Evolutionary conservation across 2,797 vertebrate genomes (phyloP), one percentile per base, ranked within the genome.

Genomic region (Meda fulgida): DNA sequence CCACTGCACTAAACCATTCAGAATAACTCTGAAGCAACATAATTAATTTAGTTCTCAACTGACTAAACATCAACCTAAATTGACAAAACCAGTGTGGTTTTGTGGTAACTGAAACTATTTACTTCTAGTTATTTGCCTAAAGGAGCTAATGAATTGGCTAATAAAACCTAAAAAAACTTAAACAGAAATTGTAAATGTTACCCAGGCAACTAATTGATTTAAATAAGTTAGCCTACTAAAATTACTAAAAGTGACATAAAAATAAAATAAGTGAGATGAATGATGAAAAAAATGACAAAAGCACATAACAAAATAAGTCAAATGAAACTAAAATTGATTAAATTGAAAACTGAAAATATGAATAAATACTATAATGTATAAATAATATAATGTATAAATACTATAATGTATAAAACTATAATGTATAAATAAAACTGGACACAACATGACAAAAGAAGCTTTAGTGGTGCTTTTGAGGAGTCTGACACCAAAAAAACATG

Each of bases 401-500:
- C n/a, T n/a, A n/a, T n/a, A n/a, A n/a, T n/a, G n/a, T n/a, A n/a
- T n/a, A n/a, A n/a, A n/a, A n/a, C n/a, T n/a, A n/a, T n/a, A n/a
- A n/a, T n/a, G n/a, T n/a, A n/a, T n/a, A n/a, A 40, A 76, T 55
- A 76, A 5, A 11, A 55, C 31, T 21, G 23, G 38, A 19, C 70
- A 21, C 46, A 85, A 43, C 53, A 40, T 26, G 65, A 75, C 53
- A 76, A 65, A 82, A 31, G 21, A 53, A 66, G 63, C 82, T 72
- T 80, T 58, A 83, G 69, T 83, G 71, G 19, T 60, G 72, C n/a
- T 80, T 89, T 73, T 82, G 81, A 85, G 66, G 63, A n/a, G 55
- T 31, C 53, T 71, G 55, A 78, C 23, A 79, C 80, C 55, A 84
- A 87, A 84, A n/a, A 55, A 84, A 85, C 78, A 85, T 85, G 75